These are phyloP conservation scores for Trididemnum nubilum DNA, from an alignment of 23 tunicate genomes.

Conservation along the genomic window DNA sequence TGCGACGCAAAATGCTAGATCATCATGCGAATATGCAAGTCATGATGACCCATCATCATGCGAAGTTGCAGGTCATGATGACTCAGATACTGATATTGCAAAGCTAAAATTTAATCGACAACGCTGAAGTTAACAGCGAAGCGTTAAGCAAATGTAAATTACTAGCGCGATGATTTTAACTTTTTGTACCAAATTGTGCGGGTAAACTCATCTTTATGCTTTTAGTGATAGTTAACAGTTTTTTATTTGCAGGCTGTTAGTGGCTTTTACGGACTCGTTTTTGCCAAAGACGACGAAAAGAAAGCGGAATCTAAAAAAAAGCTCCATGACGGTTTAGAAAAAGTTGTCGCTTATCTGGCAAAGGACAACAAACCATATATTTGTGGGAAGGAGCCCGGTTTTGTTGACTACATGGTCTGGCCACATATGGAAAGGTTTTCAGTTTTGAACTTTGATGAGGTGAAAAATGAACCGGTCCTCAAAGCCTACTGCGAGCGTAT, in stretches of 20 bases:
- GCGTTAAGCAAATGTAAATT: too few relatives aligned
- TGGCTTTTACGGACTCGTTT: not conserved
- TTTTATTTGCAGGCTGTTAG: slow-evolving; percentile 4
- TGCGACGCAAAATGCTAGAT: too few relatives aligned
- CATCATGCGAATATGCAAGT: too few relatives aligned
- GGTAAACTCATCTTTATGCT: too few relatives aligned
- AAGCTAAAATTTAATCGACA: too few relatives aligned
- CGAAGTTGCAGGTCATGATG: too few relatives aligned
- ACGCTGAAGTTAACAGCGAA: too few relatives aligned
- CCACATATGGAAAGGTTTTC: slow-evolving; percentile 56
- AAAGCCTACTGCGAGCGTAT: slow-evolving; percentile 31
- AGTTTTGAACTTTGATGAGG: not conserved
- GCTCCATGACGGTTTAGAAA: slow-evolving; percentile 20
- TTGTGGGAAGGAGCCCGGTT: slow-evolving; percentile 57
- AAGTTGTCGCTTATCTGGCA: slow-evolving; percentile 14
- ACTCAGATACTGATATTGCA: too few relatives aligned
- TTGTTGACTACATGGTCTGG: slow-evolving; percentile 74
- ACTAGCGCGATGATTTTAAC: too few relatives aligned
- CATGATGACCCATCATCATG: too few relatives aligned
- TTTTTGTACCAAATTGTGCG: too few relatives aligned
- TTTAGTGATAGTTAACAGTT: too few relatives aligned
- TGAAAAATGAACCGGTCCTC: slow-evolving; percentile 3
- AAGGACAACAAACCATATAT: slow-evolving; percentile 29
- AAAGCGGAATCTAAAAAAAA: slow-evolving; percentile 14
- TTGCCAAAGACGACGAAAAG: slow-evolving; percentile 13